phyloP scores from a whole-genome alignment of 1,140 invertebrate genomes.

The Penaeus vannamei region DNA sequence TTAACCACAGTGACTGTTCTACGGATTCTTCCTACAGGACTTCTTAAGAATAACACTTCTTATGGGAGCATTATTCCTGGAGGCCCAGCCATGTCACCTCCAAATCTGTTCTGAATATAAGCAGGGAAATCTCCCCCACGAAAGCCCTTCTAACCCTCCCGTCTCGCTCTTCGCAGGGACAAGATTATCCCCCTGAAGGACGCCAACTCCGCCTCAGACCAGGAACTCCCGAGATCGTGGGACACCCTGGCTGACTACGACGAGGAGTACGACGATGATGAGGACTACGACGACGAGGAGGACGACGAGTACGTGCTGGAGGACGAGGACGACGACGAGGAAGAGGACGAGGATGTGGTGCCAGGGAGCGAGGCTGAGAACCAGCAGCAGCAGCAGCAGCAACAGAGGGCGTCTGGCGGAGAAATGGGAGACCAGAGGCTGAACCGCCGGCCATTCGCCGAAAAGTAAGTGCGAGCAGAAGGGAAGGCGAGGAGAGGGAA shows the following conservation, averaged over 20 bases:
- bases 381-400: background rate
- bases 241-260: slow-evolving; percentile 67
- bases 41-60: no score
- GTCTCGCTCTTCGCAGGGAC: slow-evolving; percentile 39
- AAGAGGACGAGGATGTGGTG: slow-evolving; percentile 70
- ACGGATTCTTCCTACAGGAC: no score
- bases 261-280: slow-evolving; percentile 62
- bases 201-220: slow-evolving; percentile 28
- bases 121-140: background rate
- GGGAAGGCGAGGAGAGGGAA: background rate
- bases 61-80: no score
- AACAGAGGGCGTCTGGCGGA: background rate
- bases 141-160: background rate
- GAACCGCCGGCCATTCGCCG: slow-evolving; percentile 50
- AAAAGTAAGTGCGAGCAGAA: slow-evolving; percentile 47
- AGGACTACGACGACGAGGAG: slow-evolving; percentile 56
- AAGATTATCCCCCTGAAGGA: slow-evolving; percentile 59
- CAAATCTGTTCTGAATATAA: no score
- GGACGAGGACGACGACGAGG: slow-evolving; percentile 70
- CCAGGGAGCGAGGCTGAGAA: background rate
- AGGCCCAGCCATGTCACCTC: no score
- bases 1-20: no score
- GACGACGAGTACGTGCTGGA: slow-evolving; percentile 56
- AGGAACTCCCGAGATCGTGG: slow-evolving; percentile 56
- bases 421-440: slow-evolving; percentile 35